Conservation (phyloP, 2,888 invertebrate species). For the Limenitis arthemis region DNA sequence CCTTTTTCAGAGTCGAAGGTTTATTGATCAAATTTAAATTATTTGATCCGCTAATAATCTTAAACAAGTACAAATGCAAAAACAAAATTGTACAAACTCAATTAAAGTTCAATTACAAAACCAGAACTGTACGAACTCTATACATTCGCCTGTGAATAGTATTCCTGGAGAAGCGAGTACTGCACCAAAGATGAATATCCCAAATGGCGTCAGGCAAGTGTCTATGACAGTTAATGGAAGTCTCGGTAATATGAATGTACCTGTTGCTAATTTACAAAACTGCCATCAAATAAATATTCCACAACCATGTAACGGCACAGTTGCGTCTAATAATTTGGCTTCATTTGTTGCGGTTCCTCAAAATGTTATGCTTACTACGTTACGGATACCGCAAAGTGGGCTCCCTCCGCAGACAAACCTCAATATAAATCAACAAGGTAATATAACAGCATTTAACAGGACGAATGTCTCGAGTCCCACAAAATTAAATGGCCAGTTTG, state of each 20-base stretch:
- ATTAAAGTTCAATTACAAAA: too few species aligned
- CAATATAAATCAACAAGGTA: conserved; percentile 47
- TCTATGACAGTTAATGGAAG: conserved; percentile 54
- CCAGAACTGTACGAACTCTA: too few species aligned
- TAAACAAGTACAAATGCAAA: too few species aligned
- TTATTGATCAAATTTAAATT: too few species aligned
- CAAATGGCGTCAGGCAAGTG: conserved; percentile 57
- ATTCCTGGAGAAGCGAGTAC: conserved; percentile 46
- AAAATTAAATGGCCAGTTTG: conserved; percentile 67
- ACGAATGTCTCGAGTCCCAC: conserved; percentile 60
- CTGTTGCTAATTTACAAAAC: conserved; percentile 55
- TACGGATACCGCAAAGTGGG: conserved; percentile 70
- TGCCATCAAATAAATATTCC: conserved; percentile 60
- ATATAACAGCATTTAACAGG: conserved; percentile 51
- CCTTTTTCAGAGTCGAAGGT: too few species aligned
- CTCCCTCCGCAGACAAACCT: conserved; percentile 43
- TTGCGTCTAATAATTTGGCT: conserved; percentile 51
- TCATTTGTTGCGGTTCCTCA: conserved; percentile 67
- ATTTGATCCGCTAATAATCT: too few species aligned
- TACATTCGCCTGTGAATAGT: conserved; percentile 28
- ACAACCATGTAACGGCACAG: conserved; percentile 54
- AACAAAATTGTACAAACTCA: too few species aligned
- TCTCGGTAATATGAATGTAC: conserved; percentile 52
- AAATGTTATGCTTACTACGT: conserved; percentile 70
- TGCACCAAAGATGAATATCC: conserved; percentile 56